A percentile compares a stretch with the other conserved stretches of the same genome.
phyloP scores from a whole-genome alignment of 2,797 vertebrate genomes.

The Chrosomus eos region DNA sequence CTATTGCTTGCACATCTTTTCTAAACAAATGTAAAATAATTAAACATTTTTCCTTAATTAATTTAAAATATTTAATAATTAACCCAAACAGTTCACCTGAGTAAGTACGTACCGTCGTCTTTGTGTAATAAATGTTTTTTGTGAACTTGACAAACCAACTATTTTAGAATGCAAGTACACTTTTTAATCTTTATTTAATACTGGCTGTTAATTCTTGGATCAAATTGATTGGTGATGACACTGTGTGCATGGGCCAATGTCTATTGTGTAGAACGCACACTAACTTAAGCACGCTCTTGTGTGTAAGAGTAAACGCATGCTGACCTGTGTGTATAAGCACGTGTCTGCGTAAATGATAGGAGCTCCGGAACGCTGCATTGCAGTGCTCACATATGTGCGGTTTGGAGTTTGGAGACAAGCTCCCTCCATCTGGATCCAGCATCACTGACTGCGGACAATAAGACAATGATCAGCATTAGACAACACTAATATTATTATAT shows the following conservation, averaged over 20 bases:
- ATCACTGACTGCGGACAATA: constrained; percentile 76
- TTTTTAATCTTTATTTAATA: not conserved
- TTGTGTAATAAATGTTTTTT: not conserved
- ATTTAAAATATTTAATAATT: not conserved
- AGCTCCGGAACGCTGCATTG: constrained; percentile 93
- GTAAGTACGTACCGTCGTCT: not conserved
- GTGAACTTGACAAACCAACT: not conserved
- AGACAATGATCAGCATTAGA: not conserved
- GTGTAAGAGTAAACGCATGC: not conserved
- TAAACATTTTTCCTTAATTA: not conserved
- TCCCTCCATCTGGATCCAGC: constrained; percentile 86
- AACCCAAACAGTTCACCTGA: too few species aligned
- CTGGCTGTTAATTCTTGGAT: not conserved
- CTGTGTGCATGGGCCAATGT: not conserved
- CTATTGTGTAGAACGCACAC: not conserved
- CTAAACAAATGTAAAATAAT: not conserved
- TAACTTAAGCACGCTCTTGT: not conserved
- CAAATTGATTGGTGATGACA: not conserved
- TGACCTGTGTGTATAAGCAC: constrained; percentile 97
- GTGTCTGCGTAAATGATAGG: constrained; percentile 96
- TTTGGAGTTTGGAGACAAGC: constrained; percentile 89
- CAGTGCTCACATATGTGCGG: constrained; percentile 98
- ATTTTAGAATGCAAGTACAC: constrained; percentile 9
- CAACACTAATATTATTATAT: constrained; percentile 1
- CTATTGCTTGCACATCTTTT: not conserved